These are phyloP conservation scores for Cheilosia soror DNA, from an alignment of 2,888 invertebrate species.

Conservation along the genomic window DNA sequence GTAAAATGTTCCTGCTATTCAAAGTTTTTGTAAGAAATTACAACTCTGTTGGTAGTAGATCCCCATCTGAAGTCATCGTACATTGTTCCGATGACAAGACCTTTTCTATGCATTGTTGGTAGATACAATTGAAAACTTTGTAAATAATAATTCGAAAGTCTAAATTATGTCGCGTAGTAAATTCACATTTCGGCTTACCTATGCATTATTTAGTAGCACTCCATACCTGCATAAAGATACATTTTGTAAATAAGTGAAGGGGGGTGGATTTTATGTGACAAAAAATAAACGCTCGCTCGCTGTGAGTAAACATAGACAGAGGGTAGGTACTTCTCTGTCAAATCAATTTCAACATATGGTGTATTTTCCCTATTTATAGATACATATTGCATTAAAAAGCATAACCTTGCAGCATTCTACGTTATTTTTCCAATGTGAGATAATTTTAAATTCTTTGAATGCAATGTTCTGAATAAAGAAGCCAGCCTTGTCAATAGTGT, in stretches of 20 bases:
- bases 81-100: neutral
- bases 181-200: constrained; percentile 14
- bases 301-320: neutral
- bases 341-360: constrained; percentile 38
- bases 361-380: constrained; percentile 57
- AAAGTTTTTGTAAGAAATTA: neutral
- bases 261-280: neutral
- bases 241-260: neutral
- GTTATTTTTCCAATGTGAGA: constrained; percentile 12
- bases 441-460: constrained; percentile 39
- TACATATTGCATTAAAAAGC: constrained; percentile 62
- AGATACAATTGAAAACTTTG: constrained; percentile 31
- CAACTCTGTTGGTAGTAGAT: constrained; percentile 6
- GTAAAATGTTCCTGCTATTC: no score
- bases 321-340: constrained; percentile 22
- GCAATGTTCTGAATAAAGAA: neutral
- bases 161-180: constrained; percentile 27
- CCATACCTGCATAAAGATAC: constrained; percentile 6
- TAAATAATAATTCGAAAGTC: constrained; percentile 17
- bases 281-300: neutral
- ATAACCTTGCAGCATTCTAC: constrained; percentile 44
- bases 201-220: constrained; percentile 30
- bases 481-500: constrained; percentile 1
- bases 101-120: neutral
- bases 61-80: neutral